Percentiles rank a stretch among this genome's conserved stretches.
phyloP scores from a whole-genome alignment of 23 tunicate species.

The Ciona savignyi region DNA sequence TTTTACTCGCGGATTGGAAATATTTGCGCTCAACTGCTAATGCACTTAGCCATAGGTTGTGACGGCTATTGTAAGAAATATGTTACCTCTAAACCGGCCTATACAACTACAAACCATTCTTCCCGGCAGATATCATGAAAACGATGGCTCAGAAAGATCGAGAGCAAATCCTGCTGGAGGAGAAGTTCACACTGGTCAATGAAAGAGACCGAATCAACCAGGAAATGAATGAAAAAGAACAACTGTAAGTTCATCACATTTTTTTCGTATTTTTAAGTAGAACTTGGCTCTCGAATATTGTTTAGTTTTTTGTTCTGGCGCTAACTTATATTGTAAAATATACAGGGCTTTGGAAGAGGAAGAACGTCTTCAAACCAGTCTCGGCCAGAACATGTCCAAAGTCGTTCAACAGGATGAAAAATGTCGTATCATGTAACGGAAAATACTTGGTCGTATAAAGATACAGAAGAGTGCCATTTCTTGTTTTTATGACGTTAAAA shows the following conservation, averaged over 20 bases:
- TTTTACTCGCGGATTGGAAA: too few relatives aligned
- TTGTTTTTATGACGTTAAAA: too few relatives aligned
- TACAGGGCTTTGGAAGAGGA: slow-evolving; percentile 88
- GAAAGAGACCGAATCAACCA: slow-evolving; percentile 45
- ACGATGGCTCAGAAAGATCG: slow-evolving; percentile 55
- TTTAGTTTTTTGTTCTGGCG: too few relatives aligned
- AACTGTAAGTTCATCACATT: slow-evolving; percentile 35
- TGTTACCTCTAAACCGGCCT: too few relatives aligned
- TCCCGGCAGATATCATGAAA: slow-evolving; percentile 70
- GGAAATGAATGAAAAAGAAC: slow-evolving; percentile 76
- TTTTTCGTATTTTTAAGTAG: background rate
- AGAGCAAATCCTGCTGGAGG: slow-evolving; percentile 42
- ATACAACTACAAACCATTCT: too few relatives aligned
- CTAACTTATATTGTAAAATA: too few relatives aligned
- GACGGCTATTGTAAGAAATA: too few relatives aligned
- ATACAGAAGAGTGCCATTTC: too few relatives aligned
- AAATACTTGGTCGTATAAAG: too few relatives aligned
- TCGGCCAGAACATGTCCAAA: slow-evolving; percentile 57
- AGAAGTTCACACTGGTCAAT: slow-evolving; percentile 61
- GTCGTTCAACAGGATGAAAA: slow-evolving; percentile 68
- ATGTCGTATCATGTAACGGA: slow-evolving; percentile 62
- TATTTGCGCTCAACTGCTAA: too few relatives aligned
- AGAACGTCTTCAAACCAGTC: slow-evolving; percentile 59
- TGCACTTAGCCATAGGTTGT: too few relatives aligned
- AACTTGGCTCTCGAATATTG: too few relatives aligned